Evolutionary conservation across 2,888 invertebrate genomes (phyloP).

Genomic region (Uloborus plumipes): DNA sequence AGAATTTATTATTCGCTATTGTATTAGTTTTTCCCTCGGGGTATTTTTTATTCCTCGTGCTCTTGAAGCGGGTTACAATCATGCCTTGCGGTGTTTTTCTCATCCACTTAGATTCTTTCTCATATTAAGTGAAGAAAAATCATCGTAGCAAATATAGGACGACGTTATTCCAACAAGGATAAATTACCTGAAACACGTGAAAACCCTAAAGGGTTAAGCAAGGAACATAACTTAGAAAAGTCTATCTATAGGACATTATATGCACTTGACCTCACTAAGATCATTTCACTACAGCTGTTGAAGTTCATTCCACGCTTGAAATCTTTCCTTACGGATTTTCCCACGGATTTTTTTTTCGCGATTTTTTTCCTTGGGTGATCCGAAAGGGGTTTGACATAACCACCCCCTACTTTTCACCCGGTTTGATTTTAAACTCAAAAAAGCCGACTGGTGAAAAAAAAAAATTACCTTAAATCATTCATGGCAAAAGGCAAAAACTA

Average conservation of each 20-base stretch:
- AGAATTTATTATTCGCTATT: too few relatives aligned
- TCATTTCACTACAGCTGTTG: slow-evolving; percentile 9
- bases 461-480: slow-evolving; percentile 25
- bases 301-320: slow-evolving; percentile 23
- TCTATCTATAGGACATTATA: slow-evolving; percentile 18
- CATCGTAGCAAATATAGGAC: not conserved
- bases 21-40: too few relatives aligned
- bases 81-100: too few relatives aligned
- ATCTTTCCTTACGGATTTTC: slow-evolving; percentile 7
- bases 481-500: slow-evolving; percentile 7
- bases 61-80: too few relatives aligned
- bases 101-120: too few relatives aligned
- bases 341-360: not conserved
- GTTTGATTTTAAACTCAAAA: slow-evolving; percentile 25
- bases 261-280: slow-evolving; percentile 46
- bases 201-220: slow-evolving; percentile 26
- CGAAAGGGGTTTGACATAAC: slow-evolving; percentile 13
- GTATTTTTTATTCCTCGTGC: too few relatives aligned
- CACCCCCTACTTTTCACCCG: slow-evolving; percentile 7
- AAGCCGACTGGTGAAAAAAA: not conserved
- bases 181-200: slow-evolving; percentile 38
- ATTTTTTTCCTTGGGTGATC: not conserved
- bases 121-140: too few relatives aligned
- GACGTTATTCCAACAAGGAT: slow-evolving; percentile 21
- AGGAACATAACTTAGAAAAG: slow-evolving; percentile 14